Evolutionary conservation across 2,113 vertebrate genomes (phyloP).

Genomic region (Aviceda subcristata): DNA sequence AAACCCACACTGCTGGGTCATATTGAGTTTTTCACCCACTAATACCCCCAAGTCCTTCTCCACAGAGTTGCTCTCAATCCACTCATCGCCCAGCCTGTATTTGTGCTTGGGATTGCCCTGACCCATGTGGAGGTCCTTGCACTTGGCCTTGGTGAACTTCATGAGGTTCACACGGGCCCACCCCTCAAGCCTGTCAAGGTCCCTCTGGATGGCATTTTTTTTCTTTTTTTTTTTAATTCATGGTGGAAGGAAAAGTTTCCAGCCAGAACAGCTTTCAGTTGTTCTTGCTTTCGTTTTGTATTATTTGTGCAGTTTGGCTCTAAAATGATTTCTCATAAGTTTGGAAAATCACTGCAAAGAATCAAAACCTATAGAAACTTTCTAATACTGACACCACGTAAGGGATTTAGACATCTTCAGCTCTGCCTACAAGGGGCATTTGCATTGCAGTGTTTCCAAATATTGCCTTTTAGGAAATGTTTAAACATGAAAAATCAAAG

Average conservation of each 20-base stretch:
- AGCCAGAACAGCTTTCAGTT: not conserved
- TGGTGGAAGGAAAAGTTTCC: too few species aligned
- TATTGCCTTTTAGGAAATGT: not conserved
- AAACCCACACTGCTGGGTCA: too few species aligned
- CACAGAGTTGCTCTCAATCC: rapidly evolving
- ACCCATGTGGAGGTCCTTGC: too few species aligned
- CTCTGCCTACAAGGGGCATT: not conserved
- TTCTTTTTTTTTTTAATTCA: too few species aligned
- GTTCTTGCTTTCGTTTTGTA: not conserved
- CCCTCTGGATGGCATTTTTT: too few species aligned
- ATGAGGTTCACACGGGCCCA: too few species aligned
- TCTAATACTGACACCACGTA: not conserved
- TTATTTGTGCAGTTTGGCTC: not conserved
- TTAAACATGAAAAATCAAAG: not conserved
- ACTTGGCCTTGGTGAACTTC: too few species aligned
- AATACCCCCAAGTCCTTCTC: too few species aligned
- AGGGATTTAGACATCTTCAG: not conserved
- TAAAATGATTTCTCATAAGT: not conserved
- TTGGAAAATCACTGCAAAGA: not conserved
- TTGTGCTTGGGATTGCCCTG: too few species aligned
- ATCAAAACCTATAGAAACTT: not conserved
- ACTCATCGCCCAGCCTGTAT: too few species aligned
- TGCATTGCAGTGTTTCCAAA: not conserved
- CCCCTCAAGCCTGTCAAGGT: too few species aligned
- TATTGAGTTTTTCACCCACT: too few species aligned